Base-by-base conservation (phyloP, 1,140 invertebrate genomes). In the Nephotettix cincticeps region DNA sequence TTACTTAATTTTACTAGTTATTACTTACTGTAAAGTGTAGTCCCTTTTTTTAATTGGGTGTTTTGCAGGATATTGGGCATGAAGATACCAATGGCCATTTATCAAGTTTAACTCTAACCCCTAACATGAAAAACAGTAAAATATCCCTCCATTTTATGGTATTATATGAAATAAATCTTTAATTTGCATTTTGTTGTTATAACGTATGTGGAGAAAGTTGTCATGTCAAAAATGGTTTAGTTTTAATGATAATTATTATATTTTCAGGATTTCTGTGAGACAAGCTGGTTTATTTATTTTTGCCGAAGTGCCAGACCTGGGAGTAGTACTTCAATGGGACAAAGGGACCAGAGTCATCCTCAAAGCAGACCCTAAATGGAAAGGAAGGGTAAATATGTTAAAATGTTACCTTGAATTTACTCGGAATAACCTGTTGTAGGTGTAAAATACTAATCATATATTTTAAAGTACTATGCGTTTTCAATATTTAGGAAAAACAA, bases 301-400 rank as follows among this genome's bases (percentile, higher is more conserved):
- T 76, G 83, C 94, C 1, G 93, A 94, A 74, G 89, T 92, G 0
- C 86, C 88, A 0, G 87, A 91, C 25, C 80, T 93, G 9, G 93
- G 93, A 21, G 78, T 96, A 29, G 89, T 89, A 36, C 75, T 97
- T 0, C 91, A 93, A 76, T 97, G 95, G 94, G 94, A 97, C 79
- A 88, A 87, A 76, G 90, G 89, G 11, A 94, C 93, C 0, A 83
- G 93, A 69, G 87, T 95, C 0, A 94, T 95, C 76, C 83, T 96
- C 0, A 90, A 88, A 78, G 78, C 91, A 45, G 86, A 90, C 76
- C 85, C 90, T 0, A 86, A 86, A 71, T 94, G 92, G 92, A 88
- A 89, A 77, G 85, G 86, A 40, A 87, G 87, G 78, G 89, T 91
- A 77, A 80, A n/a, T n/a, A n/a, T n/a, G n/a, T n/a, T n/a, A n/a